Base-by-base conservation (phyloP, 2,888 invertebrate genomes). In the Stenodera caucasica region DNA sequence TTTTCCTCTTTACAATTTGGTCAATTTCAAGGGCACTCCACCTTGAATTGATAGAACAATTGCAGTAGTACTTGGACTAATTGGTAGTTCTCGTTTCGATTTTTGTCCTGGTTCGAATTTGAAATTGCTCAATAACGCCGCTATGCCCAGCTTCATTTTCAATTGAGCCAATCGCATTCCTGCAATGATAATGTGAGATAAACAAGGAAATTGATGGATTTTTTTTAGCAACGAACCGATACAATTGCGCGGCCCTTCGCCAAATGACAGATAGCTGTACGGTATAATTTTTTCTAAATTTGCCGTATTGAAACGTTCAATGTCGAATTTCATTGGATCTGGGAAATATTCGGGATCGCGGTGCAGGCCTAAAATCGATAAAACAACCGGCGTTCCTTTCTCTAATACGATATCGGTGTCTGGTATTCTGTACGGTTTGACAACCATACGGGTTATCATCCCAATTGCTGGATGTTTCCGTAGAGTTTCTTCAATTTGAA, bases 361-460 rank as follows among this genome's bases (percentile, higher is more conserved):
- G 52, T 75, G 75, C 7, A 76, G 53, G 1, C 67, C 72, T 30
- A 68, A 62, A 58, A 70, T 56, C 3, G 72, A 70, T 1, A 82
- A 58, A 49, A 58, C 53, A 49, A 64, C 58, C 6, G 58, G 57
- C 12, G 58, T 61, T n/a, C 60, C 74, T 0, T 80, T 80, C 0
- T 80, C 74, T 0, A 71, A 76, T 0, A 82, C 80, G 0, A 79
- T 71, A 0, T 72, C 70, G 26, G 75, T 70, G 35, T 83, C 83
- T 61, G 83, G 84, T 1, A 79, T 59, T 0, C 60, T 67, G 0
- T 75, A 45, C 9, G 67, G 67, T 9, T 57, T 57, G 14, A 69
- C 65, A 6, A 70, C 60, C 3, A 70, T 15, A 32, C 60, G 54
- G 15, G 56, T 57, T 37, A 60, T 35, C 26, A 63, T 55, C 14